Evolutionary conservation across 2,797 vertebrate species (phyloP).

Genomic region (Melanotaenia nigrans): DNA sequence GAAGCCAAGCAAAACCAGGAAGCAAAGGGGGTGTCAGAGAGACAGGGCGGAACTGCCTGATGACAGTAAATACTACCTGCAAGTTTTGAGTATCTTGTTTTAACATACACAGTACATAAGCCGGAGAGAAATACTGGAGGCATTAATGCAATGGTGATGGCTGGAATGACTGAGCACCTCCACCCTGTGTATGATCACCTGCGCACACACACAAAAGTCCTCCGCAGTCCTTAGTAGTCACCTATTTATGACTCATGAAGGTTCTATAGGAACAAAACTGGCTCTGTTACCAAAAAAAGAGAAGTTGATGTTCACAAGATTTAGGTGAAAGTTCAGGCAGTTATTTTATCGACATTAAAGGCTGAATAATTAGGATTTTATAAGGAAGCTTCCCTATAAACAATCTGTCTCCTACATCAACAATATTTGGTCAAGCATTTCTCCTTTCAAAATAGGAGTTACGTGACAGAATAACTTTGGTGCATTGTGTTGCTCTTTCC

Average conservation of each 20-base stretch:
- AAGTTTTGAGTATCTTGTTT: conserved; percentile 69
- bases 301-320: not conserved
- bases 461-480: too few relatives aligned
- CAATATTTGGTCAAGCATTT: too few relatives aligned
- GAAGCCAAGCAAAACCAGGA: too few relatives aligned
- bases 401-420: too few relatives aligned
- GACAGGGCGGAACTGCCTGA: too few relatives aligned
- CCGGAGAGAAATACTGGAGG: conserved; percentile 39
- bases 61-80: conserved; percentile 44
- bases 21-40: too few relatives aligned
- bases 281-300: not conserved
- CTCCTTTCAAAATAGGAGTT: too few relatives aligned
- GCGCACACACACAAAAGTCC: conserved; percentile 46
- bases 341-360: not conserved
- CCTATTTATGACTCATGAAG: conserved; percentile 8
- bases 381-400: too few relatives aligned
- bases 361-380: too few relatives aligned
- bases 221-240: conserved; percentile 4
- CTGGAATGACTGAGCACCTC: conserved; percentile 52
- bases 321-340: not conserved
- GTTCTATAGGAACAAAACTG: not conserved
- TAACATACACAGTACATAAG: conserved; percentile 65
- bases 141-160: conserved; percentile 35
- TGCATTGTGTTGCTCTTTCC: too few relatives aligned
- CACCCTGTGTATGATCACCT: conserved; percentile 54